Evolutionary conservation across 2,888 invertebrate species (phyloP).

Genomic region (Gisinianus flammeolus): DNA sequence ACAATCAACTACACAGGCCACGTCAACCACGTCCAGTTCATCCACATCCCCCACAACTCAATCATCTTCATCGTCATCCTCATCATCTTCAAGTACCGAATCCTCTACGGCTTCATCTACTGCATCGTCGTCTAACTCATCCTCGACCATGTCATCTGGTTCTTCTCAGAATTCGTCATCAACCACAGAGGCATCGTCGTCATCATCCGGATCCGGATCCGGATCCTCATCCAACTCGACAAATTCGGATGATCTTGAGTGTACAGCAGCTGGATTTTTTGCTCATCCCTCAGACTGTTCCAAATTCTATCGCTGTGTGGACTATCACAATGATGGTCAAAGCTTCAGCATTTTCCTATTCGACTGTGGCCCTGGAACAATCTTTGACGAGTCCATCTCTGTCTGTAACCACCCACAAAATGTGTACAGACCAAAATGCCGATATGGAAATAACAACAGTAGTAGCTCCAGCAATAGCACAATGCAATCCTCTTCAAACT

Average conservation of each 20-base stretch:
- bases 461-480: slow-evolving; percentile 14
- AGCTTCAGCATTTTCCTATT: slow-evolving; percentile 53
- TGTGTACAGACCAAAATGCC: slow-evolving; percentile 34
- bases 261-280: slow-evolving; percentile 49
- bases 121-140: slow-evolving; percentile 4
- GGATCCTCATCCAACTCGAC: background rate
- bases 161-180: background rate
- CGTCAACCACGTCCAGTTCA: slow-evolving; percentile 20
- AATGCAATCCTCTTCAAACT: background rate
- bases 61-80: slow-evolving; percentile 32
- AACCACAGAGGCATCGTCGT: background rate
- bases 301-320: slow-evolving; percentile 56
- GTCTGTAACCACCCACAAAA: slow-evolving; percentile 47
- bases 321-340: slow-evolving; percentile 43
- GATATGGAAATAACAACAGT: slow-evolving; percentile 29
- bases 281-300: slow-evolving; percentile 52
- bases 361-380: slow-evolving; percentile 55
- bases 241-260: slow-evolving; percentile 20
- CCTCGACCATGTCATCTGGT: slow-evolving; percentile 12
- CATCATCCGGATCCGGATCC: background rate
- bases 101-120: background rate
- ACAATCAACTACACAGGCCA: slow-evolving; percentile 6
- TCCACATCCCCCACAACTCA: slow-evolving; percentile 42
- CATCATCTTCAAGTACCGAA: slow-evolving; percentile 10
- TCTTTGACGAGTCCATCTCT: slow-evolving; percentile 52